A percentile compares a stretch with the other conserved stretches of the same genome.
phyloP scores from a whole-genome alignment of 2,797 vertebrate genomes.

The Pogoniulus pusillus region DNA sequence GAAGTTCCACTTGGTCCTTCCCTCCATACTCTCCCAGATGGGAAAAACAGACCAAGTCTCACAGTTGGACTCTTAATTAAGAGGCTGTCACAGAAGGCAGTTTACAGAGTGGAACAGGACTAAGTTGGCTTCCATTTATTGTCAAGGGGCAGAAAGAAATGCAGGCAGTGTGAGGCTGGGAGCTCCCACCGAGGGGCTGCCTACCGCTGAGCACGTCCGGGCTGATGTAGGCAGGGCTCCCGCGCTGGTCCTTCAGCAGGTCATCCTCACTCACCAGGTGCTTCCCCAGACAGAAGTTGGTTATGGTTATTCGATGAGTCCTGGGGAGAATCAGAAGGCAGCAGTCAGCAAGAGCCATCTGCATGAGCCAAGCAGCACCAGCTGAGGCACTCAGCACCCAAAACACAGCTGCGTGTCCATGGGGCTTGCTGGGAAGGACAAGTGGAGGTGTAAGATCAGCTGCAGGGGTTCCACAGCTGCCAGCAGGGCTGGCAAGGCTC shows the following conservation, averaged over 20 bases:
- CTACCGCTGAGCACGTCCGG: conserved; percentile 96
- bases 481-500: background rate
- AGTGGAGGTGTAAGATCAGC: background rate
- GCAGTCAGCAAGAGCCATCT: background rate
- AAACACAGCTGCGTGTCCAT: background rate
- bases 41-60: background rate
- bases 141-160: background rate
- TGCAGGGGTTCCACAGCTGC: background rate
- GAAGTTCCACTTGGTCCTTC: background rate
- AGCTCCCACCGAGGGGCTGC: background rate
- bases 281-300: conserved; percentile 99
- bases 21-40: background rate
- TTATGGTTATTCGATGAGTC: conserved; percentile 97
- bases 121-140: background rate
- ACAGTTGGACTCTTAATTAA: background rate
- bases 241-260: conserved; percentile 97
- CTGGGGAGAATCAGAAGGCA: conserved; percentile 65
- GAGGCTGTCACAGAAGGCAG: background rate
- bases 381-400: background rate
- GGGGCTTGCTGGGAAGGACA: background rate
- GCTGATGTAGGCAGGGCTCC: conserved; percentile 98
- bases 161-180: background rate
- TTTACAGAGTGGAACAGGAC: background rate
- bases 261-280: conserved; percentile 98
- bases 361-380: accelerated